Conservation (phyloP, 2,888 invertebrate genomes). For the Papilio demoleus region DNA sequence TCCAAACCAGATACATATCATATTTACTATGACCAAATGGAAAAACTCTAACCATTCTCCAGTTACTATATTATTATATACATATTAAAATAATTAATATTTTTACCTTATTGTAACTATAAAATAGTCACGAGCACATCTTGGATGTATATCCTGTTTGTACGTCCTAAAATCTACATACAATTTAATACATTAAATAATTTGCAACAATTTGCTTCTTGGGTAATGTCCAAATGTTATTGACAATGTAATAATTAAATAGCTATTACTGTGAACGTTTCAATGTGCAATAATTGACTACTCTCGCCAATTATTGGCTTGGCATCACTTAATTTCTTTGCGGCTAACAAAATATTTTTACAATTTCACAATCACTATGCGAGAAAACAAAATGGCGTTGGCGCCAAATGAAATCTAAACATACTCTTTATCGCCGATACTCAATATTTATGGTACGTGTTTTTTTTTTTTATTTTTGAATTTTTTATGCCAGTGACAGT, state of each 20-base stretch:
- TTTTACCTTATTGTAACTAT: neutral
- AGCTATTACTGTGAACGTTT: slow-evolving; percentile 5
- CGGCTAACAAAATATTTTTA: slow-evolving; percentile 4
- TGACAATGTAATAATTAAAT: slow-evolving; percentile 26
- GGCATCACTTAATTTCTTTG: neutral
- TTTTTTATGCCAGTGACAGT: slow-evolving; percentile 13
- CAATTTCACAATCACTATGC: neutral
- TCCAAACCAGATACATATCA: too few relatives aligned
- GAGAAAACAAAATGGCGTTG: slow-evolving; percentile 43
- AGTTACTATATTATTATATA: slow-evolving; percentile 2
- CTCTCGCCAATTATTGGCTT: neutral
- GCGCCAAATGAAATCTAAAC: slow-evolving; percentile 12
- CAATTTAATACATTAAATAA: slow-evolving; percentile 1
- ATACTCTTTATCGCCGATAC: neutral
- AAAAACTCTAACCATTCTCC: neutral
- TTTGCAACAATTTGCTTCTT: neutral
- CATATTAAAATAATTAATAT: slow-evolving; percentile 26
- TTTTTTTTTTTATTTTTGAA: slow-evolving; percentile 40
- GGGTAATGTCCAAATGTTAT: slow-evolving; percentile 15
- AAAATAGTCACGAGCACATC: too few relatives aligned
- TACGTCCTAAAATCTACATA: neutral
- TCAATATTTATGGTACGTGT: slow-evolving; percentile 42
- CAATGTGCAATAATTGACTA: slow-evolving; percentile 14
- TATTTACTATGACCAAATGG: neutral
- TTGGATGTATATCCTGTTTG: too few relatives aligned